Percentiles rank a stretch among this genome's conserved stretches.
These are phyloP conservation scores for Cephus spinipes DNA, from an alignment of 2,888 invertebrate species.

Conservation along the genomic window DNA sequence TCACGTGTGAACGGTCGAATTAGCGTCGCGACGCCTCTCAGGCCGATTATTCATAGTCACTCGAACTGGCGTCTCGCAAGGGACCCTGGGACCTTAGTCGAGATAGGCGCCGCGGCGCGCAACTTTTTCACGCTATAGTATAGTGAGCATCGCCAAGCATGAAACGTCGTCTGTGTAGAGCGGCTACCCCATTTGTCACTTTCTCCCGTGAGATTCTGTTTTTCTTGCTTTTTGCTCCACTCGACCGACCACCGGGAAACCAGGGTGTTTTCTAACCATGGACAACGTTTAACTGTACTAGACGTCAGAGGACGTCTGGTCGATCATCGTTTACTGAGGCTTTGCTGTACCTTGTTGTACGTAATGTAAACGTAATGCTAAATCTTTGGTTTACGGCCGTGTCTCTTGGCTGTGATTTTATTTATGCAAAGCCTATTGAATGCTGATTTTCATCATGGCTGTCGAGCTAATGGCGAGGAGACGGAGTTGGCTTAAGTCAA, in stretches of 20 bases:
- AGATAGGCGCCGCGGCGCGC: neutral
- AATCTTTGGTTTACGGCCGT: neutral
- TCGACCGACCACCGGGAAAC: neutral
- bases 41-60: conserved; percentile 5
- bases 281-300: neutral
- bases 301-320: neutral
- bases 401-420: neutral
- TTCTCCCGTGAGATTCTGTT: neutral
- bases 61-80: neutral
- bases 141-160: neutral
- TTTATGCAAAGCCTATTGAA: neutral
- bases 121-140: neutral
- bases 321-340: neutral
- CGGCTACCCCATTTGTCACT: neutral
- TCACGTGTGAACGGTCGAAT: conserved; percentile 4
- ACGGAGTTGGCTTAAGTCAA: neutral
- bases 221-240: neutral
- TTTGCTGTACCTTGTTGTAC: neutral
- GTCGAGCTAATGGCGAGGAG: neutral
- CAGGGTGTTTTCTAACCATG: neutral
- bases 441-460: neutral
- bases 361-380: neutral
- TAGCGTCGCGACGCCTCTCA: conserved; percentile 2
- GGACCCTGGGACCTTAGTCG: neutral
- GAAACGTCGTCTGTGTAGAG: neutral